phyloP scores from a whole-genome alignment of 2,797 vertebrate species.

The Phrynocephalus guinanensis region DNA sequence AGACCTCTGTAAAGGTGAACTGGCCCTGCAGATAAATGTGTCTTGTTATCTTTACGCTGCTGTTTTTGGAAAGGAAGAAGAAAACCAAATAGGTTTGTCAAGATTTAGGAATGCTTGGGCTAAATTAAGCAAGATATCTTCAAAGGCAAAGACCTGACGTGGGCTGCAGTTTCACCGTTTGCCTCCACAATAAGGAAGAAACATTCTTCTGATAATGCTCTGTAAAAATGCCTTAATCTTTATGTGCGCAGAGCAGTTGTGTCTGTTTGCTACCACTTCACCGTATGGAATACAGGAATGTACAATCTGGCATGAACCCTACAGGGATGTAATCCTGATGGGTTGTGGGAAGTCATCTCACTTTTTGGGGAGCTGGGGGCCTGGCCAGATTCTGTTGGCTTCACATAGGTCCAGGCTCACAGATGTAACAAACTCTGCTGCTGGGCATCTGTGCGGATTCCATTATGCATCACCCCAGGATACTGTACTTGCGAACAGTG shows the following conservation, averaged over 20 bases:
- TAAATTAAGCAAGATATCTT: background rate
- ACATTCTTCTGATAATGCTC: no score
- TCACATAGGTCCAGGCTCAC: no score
- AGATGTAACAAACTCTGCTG: no score
- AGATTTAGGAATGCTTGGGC: background rate
- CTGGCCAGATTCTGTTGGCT: no score
- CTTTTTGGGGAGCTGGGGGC: no score
- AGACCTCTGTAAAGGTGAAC: background rate
- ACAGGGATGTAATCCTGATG: no score
- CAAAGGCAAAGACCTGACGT: accelerated
- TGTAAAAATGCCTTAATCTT: no score
- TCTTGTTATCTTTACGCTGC: background rate
- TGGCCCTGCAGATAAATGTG: background rate
- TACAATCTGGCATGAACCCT: background rate
- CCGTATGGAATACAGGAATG: background rate
- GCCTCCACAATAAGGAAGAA: background rate
- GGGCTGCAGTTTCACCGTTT: background rate
- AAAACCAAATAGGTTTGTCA: background rate
- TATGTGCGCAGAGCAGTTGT: background rate
- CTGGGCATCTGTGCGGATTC: no score
- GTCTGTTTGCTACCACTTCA: background rate
- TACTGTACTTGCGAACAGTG: no score
- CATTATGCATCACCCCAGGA: no score
- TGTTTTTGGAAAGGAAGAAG: background rate
- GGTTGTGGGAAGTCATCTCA: no score